These are phyloP conservation scores for Piaya cayana DNA, from an alignment of 2,113 vertebrate species.

Conservation along the genomic window DNA sequence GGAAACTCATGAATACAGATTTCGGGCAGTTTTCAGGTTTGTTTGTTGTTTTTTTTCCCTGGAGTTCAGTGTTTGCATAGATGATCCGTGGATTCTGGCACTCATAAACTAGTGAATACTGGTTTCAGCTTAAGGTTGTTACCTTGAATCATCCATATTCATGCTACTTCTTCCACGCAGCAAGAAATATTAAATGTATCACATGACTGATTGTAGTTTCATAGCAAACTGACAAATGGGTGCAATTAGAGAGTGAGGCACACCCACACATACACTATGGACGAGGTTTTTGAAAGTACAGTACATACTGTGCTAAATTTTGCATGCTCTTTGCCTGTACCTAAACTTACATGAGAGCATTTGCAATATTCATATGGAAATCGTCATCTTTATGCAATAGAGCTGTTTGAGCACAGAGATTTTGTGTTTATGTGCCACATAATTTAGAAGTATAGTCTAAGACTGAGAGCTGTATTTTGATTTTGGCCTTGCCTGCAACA, in stretches of 20 bases:
- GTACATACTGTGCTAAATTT: conserved; percentile 68
- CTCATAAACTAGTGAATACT: not conserved
- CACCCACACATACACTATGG: conserved; percentile 69
- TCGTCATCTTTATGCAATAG: conserved; percentile 43
- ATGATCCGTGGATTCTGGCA: conserved; percentile 13
- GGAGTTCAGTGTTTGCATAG: conserved; percentile 1
- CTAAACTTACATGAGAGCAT: conserved; percentile 65
- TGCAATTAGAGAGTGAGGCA: conserved; percentile 68
- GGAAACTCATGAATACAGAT: not conserved
- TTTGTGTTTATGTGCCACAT: conserved; percentile 57
- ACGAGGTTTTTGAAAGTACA: conserved; percentile 70
- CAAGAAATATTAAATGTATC: conserved; percentile 51
- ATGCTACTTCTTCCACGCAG: conserved; percentile 47
- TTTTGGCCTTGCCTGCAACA: conserved; percentile 23
- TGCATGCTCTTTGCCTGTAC: conserved; percentile 61
- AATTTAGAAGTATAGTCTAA: conserved; percentile 49
- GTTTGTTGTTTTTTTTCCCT: not conserved
- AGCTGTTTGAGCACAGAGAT: conserved; percentile 49
- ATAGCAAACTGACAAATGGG: conserved; percentile 69
- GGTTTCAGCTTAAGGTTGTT: conserved; percentile 13
- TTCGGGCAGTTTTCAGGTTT: not conserved
- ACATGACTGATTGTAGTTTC: conserved; percentile 64
- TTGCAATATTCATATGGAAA: conserved; percentile 71
- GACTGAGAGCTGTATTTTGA: conserved; percentile 28
- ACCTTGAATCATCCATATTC: conserved; percentile 52